phyloP scores from a whole-genome alignment of 1,140 invertebrate genomes.

The Bombus fervidus region DNA sequence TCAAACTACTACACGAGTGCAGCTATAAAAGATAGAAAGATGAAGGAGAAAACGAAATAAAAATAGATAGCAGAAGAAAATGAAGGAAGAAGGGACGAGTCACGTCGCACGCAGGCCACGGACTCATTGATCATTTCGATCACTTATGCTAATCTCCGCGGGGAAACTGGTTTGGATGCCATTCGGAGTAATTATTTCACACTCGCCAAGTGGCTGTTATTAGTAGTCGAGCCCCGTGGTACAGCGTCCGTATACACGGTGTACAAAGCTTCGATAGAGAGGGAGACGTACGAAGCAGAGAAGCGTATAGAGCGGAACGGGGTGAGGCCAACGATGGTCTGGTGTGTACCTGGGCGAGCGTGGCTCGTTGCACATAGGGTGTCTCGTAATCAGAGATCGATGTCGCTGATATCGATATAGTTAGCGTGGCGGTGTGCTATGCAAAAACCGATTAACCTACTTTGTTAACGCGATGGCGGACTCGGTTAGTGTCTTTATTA shows the following conservation, averaged over 20 bases:
- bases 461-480: conserved; percentile 45
- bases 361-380: conserved; percentile 17
- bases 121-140: conserved; percentile 78
- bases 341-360: background rate
- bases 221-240: conserved; percentile 57
- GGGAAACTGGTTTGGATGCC: conserved; percentile 75
- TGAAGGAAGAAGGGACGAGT: conserved; percentile 31
- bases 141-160: conserved; percentile 76
- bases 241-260: background rate
- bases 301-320: background rate
- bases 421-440: conserved; percentile 40
- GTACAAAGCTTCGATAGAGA: background rate
- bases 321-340: conserved; percentile 26
- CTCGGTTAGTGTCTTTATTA: conserved; percentile 36
- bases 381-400: conserved; percentile 60
- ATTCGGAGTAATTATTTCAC: conserved; percentile 79
- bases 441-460: conserved; percentile 66
- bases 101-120: conserved; percentile 63
- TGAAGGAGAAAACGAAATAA: background rate
- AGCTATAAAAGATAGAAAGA: background rate
- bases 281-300: background rate
- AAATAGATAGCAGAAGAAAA: conserved; percentile 1
- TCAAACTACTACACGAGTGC: background rate
- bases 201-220: conserved; percentile 77
- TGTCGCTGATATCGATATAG: conserved; percentile 46